Base-by-base conservation (phyloP, 1,140 invertebrate genomes). In the Mya arenaria region DNA sequence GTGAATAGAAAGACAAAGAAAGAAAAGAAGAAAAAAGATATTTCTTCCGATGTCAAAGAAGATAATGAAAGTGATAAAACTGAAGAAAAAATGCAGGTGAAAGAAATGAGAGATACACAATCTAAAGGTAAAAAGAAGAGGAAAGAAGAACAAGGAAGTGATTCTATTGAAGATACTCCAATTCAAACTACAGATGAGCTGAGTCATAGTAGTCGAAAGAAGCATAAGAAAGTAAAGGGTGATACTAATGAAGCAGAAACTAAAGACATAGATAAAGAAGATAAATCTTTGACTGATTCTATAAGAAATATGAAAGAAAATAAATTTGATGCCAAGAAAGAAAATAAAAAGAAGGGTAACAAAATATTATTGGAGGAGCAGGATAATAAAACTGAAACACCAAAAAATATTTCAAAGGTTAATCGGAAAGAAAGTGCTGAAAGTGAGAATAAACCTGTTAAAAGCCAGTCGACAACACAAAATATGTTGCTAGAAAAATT, bases 1-100 rank as follows among this genome's bases (percentile, higher is more conserved):
- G 36, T 10, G 5, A 66, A 71, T 39, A 36, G 19, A 15, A 23
- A 56, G 72, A 55, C 39, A 44, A 81, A 69, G 36, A 65, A 83
- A 32, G 19, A 10, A 36, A 28, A 63, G 19, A 25, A 74, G 44
- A 68, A 17, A 73, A 48, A 41, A 58, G 17, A 32, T 3, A 25
- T 23, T 15, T 23, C 23, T 63, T 19, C n/a, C 17, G 55, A 19
- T 69, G 65, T 39, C 17, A 39, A 8, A 37, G 58, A 34, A 15
- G 25, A 63, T 13, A 52, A 48, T 25, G 3, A 39, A 4, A 68
- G 23, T 39, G 23, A 68, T 68, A 68, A 41, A 44, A 37, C 25
- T 65, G 62, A 19, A 39, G 19, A 36, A 36, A 63, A 10, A 63
- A 32, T 17, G 39, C 55, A 73, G 1, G 48, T 13, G 28, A 69